phyloP scores from a whole-genome alignment of 2,797 vertebrate species.

The Acanthis flammea region DNA sequence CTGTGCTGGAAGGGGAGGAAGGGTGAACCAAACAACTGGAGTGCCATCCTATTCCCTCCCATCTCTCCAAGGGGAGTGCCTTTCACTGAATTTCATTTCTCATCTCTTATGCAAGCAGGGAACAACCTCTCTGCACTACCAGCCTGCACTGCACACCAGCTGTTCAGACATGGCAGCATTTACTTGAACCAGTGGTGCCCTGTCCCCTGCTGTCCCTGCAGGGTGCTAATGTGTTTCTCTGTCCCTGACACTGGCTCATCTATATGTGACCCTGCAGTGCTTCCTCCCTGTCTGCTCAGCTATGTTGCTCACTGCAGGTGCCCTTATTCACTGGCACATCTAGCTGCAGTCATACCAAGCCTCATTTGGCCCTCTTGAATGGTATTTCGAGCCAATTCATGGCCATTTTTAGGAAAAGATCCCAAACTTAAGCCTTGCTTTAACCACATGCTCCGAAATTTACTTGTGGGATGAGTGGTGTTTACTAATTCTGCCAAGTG shows the following conservation, averaged over 20 bases:
- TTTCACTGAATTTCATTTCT: background rate
- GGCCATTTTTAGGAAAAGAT: background rate
- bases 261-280: accelerated
- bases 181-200: background rate
- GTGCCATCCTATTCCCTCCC: background rate
- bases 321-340: background rate
- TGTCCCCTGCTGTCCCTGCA: background rate
- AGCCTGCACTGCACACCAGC: background rate
- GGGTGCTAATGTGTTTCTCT: background rate
- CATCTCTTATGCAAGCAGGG: background rate
- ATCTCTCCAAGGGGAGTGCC: background rate
- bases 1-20: background rate
- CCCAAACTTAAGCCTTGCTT: background rate
- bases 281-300: background rate
- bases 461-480: background rate
- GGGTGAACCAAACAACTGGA: background rate
- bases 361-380: background rate
- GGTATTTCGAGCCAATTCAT: background rate
- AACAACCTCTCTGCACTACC: background rate
- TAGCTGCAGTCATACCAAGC: background rate
- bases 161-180: background rate
- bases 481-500: background rate
- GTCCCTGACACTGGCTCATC: background rate
- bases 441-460: background rate
- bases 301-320: accelerated